Evolutionary conservation across 2,113 vertebrate genomes (phyloP).

Genomic region (Antechinus stuartii): DNA sequence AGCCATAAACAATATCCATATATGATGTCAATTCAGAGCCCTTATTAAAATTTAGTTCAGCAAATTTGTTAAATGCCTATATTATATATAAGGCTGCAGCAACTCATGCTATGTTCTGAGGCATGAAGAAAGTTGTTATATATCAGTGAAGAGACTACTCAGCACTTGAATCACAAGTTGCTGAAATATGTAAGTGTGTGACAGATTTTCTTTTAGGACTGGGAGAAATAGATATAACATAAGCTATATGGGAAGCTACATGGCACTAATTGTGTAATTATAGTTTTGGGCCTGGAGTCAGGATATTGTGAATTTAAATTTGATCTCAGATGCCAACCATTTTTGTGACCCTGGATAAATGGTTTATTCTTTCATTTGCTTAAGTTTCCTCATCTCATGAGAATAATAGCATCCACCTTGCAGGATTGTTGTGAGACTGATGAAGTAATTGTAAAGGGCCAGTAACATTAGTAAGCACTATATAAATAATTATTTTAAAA

Average conservation of each 20-base stretch:
- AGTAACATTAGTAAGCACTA: not conserved
- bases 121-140: not conserved
- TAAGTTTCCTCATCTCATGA: not conserved
- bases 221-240: no score
- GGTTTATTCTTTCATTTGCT: not conserved
- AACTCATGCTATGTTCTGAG: not conserved
- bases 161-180: not conserved
- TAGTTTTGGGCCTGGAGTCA: not conserved
- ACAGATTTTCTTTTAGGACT: not conserved
- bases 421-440: not conserved
- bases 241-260: no score
- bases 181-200: not conserved
- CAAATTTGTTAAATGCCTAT: conserved; percentile 24
- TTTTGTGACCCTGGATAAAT: not conserved
- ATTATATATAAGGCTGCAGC: not conserved
- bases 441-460: not conserved
- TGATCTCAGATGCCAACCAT: not conserved
- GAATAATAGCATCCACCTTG: not conserved
- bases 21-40: conserved; percentile 20
- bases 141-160: not conserved
- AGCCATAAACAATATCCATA: not conserved
- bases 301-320: not conserved
- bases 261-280: no score
- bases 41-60: conserved; percentile 29
- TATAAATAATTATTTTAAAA: not conserved